Evolutionary conservation across 2,113 vertebrate genomes (phyloP).

Genomic region (Melanocharis versteri): DNA sequence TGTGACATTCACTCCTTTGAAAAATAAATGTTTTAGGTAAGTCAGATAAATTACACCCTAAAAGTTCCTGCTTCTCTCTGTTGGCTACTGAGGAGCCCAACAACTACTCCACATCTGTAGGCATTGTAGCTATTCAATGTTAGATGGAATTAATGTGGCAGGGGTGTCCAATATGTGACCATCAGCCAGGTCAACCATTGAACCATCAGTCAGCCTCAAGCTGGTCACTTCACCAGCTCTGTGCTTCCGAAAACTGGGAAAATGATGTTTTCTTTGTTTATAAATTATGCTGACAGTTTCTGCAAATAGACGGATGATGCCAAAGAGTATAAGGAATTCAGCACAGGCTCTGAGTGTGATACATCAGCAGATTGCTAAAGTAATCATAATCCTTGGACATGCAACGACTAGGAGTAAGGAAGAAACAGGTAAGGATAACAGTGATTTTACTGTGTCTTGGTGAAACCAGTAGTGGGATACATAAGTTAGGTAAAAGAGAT

Average conservation of each 20-base stretch:
- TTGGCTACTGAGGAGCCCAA: neutral
- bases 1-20: neutral
- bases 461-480: neutral
- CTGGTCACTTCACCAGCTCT: neutral
- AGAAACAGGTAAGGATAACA: neutral
- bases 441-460: neutral
- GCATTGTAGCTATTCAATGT: neutral
- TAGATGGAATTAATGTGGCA: neutral
- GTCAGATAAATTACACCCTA: neutral
- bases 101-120: neutral
- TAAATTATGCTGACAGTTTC: neutral
- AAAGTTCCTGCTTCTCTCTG: neutral
- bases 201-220: neutral
- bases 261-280: neutral
- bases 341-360: neutral
- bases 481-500: neutral
- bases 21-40: neutral
- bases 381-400: neutral
- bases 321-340: neutral
- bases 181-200: neutral
- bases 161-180: neutral
- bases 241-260: neutral
- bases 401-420: neutral
- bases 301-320: neutral
- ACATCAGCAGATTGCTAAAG: neutral